These are phyloP conservation scores for Lucilia cuprina DNA, from an alignment of 1,140 invertebrate genomes.

Conservation along the genomic window DNA sequence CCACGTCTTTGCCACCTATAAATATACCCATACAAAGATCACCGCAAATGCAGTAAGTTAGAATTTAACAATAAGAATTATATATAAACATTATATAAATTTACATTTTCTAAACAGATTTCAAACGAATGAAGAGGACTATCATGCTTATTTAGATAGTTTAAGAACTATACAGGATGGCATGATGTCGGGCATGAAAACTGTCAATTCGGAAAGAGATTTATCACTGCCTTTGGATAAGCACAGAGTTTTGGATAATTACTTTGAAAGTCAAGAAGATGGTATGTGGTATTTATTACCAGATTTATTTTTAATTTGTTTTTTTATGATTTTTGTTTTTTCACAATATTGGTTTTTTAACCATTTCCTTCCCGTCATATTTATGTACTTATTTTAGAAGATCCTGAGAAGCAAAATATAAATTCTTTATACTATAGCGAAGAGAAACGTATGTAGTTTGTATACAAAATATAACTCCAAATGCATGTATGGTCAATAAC, in stretches of 20 bases:
- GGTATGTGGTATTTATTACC: conserved; percentile 53
- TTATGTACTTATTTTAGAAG: not conserved
- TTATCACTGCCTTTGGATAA: conserved; percentile 53
- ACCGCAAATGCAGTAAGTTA: conserved; percentile 20
- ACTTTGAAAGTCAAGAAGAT: conserved; percentile 66
- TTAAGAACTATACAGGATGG: not conserved
- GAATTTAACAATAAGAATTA: not conserved
- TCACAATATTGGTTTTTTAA: not conserved
- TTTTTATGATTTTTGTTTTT: conserved; percentile 12
- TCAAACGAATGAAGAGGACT: conserved; percentile 48
- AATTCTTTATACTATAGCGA: conserved; percentile 15
- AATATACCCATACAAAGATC: conserved; percentile 3
- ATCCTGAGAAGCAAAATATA: not conserved
- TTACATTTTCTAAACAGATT: conserved; percentile 41
- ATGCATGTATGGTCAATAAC: no score
- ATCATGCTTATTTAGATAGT: conserved; percentile 40
- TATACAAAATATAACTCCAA: not conserved
- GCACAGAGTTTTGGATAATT: conserved; percentile 52
- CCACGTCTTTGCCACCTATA: not conserved
- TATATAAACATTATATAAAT: not conserved
- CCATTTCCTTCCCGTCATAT: not conserved
- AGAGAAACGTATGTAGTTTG: not conserved
- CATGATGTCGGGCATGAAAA: conserved; percentile 43
- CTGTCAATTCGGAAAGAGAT: conserved; percentile 53
- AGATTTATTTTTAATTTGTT: not conserved